A percentile compares a stretch with the other conserved stretches of the same genome.
Conservation (phyloP, 2,888 invertebrate genomes). For the Lepidonotus clava region DNA sequence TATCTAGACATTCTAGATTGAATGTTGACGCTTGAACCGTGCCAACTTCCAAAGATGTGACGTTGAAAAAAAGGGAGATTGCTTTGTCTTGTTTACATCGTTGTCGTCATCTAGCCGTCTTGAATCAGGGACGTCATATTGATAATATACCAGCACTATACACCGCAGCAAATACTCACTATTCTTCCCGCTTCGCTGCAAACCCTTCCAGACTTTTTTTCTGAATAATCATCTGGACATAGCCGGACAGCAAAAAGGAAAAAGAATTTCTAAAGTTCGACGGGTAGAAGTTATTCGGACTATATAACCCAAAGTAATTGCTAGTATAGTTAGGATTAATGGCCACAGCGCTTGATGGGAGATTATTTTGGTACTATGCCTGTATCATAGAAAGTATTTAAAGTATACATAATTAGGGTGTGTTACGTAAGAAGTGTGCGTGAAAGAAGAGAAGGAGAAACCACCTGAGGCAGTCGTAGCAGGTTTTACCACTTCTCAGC, state of each 20-base stretch:
- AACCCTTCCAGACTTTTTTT: background rate
- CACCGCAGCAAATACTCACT: slow-evolving; percentile 24
- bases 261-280: background rate
- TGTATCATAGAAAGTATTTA: background rate
- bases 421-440: background rate
- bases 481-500: slow-evolving; percentile 36
- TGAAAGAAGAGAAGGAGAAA: background rate
- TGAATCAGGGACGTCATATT: background rate
- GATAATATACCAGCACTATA: no score
- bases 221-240: background rate
- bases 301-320: slow-evolving; percentile 18
- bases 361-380: slow-evolving; percentile 46
- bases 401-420: background rate
- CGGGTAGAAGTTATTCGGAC: slow-evolving; percentile 27
- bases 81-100: background rate
- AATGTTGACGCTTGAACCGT: slow-evolving; percentile 6
- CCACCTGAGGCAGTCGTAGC: slow-evolving; percentile 8
- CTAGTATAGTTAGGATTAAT: slow-evolving; percentile 29
- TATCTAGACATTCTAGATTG: slow-evolving; percentile 15
- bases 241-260: background rate
- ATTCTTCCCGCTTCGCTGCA: slow-evolving; percentile 7
- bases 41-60: background rate
- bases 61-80: slow-evolving; percentile 21
- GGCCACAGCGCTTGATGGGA: slow-evolving; percentile 39
- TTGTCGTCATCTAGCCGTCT: no score